Percentiles rank a stretch among this genome's conserved stretches.
These are phyloP conservation scores for Drosophila subobscura DNA, from an alignment of 1,140 invertebrate species.

Conservation along the genomic window DNA sequence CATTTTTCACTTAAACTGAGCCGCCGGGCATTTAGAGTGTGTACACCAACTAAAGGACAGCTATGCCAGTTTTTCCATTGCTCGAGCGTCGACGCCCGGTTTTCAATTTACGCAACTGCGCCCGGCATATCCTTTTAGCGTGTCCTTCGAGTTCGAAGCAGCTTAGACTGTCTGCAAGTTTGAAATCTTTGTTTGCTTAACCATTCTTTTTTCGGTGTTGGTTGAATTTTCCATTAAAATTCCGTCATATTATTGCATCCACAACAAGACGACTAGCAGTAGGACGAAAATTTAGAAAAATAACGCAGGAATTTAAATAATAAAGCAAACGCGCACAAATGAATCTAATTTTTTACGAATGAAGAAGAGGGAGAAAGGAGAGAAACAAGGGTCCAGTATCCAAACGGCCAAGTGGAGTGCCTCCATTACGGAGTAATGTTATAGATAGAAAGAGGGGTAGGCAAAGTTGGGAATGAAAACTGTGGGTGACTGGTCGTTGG, in stretches of 20 bases:
- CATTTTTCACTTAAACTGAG: slow-evolving; percentile 82
- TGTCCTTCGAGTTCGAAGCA: slow-evolving; percentile 75
- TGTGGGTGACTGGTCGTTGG: neutral
- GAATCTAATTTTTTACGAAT: slow-evolving; percentile 83
- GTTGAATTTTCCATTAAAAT: slow-evolving; percentile 83
- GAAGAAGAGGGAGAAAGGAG: slow-evolving; percentile 30
- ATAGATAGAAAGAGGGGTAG: slow-evolving; percentile 13
- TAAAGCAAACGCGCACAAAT: slow-evolving; percentile 80
- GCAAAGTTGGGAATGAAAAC: slow-evolving; percentile 9
- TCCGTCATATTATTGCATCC: slow-evolving; percentile 60
- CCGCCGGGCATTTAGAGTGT: slow-evolving; percentile 75
- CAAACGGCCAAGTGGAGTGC: slow-evolving; percentile 36
- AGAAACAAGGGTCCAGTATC: slow-evolving; percentile 12
- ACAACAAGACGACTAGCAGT: slow-evolving; percentile 24
- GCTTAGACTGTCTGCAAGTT: slow-evolving; percentile 68
- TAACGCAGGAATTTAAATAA: slow-evolving; percentile 80
- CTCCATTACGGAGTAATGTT: slow-evolving; percentile 18
- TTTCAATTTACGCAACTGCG: slow-evolving; percentile 75
- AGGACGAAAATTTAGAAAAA: slow-evolving; percentile 77
- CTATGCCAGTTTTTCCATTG: slow-evolving; percentile 37
- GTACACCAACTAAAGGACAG: slow-evolving; percentile 39
- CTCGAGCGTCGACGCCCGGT: slow-evolving; percentile 34
- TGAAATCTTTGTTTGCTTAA: slow-evolving; percentile 75
- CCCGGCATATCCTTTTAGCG: slow-evolving; percentile 74
- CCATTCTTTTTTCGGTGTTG: slow-evolving; percentile 61